phyloP scores from a whole-genome alignment of 23 tunicate genomes.

The Clavelina lepadiformis region DNA sequence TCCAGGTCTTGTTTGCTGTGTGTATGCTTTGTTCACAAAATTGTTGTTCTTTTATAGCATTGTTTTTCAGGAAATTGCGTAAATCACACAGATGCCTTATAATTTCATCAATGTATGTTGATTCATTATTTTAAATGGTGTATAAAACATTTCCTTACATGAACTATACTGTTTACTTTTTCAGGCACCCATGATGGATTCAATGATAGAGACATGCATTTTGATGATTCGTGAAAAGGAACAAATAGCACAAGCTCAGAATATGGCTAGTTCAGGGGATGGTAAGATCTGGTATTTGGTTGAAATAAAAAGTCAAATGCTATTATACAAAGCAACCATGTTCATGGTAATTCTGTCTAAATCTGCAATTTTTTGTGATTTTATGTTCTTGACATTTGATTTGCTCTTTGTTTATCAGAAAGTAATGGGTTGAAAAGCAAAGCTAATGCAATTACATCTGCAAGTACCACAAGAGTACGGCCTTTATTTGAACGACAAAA shows the following conservation, averaged over 20 bases:
- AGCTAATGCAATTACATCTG: background rate
- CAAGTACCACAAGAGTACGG: conserved; percentile 49
- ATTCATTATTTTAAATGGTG: too few species aligned
- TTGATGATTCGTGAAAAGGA: conserved; percentile 29
- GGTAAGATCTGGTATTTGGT: too few species aligned
- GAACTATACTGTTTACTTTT: background rate
- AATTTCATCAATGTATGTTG: too few species aligned
- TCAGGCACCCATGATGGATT: conserved; percentile 89
- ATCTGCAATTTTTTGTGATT: background rate
- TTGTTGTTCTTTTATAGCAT: background rate
- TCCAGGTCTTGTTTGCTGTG: too few species aligned
- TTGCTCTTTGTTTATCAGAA: background rate
- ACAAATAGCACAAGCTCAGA: conserved; percentile 16
- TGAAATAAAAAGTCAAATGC: too few species aligned
- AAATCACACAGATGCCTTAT: too few species aligned
- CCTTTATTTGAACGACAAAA: conserved; percentile 66
- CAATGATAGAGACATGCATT: conserved; percentile 87
- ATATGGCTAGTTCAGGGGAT: background rate
- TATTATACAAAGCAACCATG: background rate
- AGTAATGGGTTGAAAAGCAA: conserved; percentile 14
- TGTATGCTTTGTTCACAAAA: background rate
- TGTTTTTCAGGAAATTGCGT: background rate
- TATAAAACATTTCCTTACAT: too few species aligned
- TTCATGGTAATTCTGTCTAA: too few species aligned
- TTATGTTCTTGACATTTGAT: background rate